These are phyloP conservation scores for Triplophysa dalaica DNA, from an alignment of 2,113 vertebrate genomes.

Conservation along the genomic window DNA sequence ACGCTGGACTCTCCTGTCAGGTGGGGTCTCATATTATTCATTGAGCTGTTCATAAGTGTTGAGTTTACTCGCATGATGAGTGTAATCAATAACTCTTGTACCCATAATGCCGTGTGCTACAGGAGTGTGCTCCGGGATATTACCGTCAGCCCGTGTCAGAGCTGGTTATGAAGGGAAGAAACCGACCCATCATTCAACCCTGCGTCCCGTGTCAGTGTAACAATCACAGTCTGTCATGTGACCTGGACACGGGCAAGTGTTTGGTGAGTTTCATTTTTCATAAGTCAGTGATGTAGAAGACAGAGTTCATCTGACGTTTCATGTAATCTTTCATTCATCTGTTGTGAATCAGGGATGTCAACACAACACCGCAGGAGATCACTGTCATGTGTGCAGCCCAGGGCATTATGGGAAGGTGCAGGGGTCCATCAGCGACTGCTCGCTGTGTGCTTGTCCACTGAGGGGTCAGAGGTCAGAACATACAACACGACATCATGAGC, in stretches of 20 bases:
- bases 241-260: slow-evolving; percentile 83
- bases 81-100: neutral
- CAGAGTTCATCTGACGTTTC: too few species aligned
- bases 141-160: slow-evolving; percentile 73
- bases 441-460: slow-evolving; percentile 86
- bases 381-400: slow-evolving; percentile 79
- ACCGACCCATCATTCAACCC: slow-evolving; percentile 61
- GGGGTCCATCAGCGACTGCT: slow-evolving; percentile 82
- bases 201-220: slow-evolving; percentile 87
- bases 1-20: slow-evolving; percentile 91
- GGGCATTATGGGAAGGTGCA: slow-evolving; percentile 84
- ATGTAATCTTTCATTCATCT: neutral
- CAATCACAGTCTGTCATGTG: slow-evolving; percentile 85
- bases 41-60: neutral
- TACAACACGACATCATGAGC: neutral
- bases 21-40: slow-evolving; percentile 64
- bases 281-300: too few species aligned
- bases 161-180: slow-evolving; percentile 49
- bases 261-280: slow-evolving; percentile 70
- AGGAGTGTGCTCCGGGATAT: slow-evolving; percentile 87
- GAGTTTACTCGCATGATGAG: too few species aligned
- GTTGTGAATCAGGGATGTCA: slow-evolving; percentile 77
- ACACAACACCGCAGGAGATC: slow-evolving; percentile 81
- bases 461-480: slow-evolving; percentile 77
- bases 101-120: slow-evolving; percentile 25